Base-by-base conservation (phyloP, 2,113 vertebrate genomes). In the Ariopsis seemanni region DNA sequence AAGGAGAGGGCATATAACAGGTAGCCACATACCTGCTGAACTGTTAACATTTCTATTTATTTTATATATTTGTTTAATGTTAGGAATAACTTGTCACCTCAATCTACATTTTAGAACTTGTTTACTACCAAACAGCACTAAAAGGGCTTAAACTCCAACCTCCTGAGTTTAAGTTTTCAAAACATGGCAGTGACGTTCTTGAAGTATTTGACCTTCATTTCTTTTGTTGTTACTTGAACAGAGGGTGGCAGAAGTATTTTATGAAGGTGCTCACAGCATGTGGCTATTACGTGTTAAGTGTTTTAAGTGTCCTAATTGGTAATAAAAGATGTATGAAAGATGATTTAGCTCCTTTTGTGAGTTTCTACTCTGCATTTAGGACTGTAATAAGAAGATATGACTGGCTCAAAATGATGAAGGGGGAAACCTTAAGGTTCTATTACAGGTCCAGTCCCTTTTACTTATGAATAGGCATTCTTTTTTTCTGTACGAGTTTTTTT, bases 1-100 rank as follows among this genome's bases (percentile, higher is more conserved):
- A 98, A 97, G 93, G 98, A 99, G 89, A 93, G 97, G 78, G 96
- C 96, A 0, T 98, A 97, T 92, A 99, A 95, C 93, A 99, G 98
- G 97, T 99, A 99, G 97, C 97, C 42, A 53, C 17, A 2, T 87
- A 83, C 80, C 67, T 75, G 85, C 72, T 65, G 71, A 57, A 87
- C 86, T 72, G 65, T 87, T 7, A 57, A 52, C 74, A 53, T 88
- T 84, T 84, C 30, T 79, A 88, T 88, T 88, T 88, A 88, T 88
- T 88, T 88, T 52, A 78, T 78, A 67, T 57, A 79, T 78, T 79
- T 57, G 48, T 67, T 83, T 34, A 84, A 88, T 63, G 63, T 58
- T 82, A 87, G 63, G 27, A 65, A 58, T 78, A 14, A 48, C 42
- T 71, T 86, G 62, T 69, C 79, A 87, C 69, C 20, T 87, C 48